Percentiles rank a stretch among this genome's conserved stretches.
phyloP scores from a whole-genome alignment of 2,113 vertebrate species.

The Protobothrops mucrosquamatus region DNA sequence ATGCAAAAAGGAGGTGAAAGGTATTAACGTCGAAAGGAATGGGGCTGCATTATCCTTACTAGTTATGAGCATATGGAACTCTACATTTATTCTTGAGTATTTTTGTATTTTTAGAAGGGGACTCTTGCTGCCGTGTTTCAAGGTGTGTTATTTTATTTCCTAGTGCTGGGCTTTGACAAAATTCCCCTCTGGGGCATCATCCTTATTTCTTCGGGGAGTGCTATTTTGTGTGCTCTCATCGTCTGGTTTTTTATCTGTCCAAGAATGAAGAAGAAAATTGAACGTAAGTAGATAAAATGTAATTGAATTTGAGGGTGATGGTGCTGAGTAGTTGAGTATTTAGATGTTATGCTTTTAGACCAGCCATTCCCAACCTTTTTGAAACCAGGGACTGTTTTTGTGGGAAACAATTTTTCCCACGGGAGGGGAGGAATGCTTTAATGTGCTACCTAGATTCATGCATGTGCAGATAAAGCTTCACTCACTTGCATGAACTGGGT shows the following conservation, averaged over 20 bases:
- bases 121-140: slow-evolving; percentile 65
- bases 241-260: slow-evolving; percentile 95
- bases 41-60: background rate
- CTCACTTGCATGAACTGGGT: background rate
- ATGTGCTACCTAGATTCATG: background rate
- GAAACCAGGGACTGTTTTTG: background rate
- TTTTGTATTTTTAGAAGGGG: background rate
- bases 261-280: slow-evolving; percentile 89
- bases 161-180: slow-evolving; percentile 93
- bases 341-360: background rate
- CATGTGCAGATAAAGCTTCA: background rate
- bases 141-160: slow-evolving; percentile 73
- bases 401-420: background rate
- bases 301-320: background rate
- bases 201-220: slow-evolving; percentile 84
- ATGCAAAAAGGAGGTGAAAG: background rate
- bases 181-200: slow-evolving; percentile 90
- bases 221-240: slow-evolving; percentile 79
- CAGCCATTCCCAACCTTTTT: background rate
- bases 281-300: slow-evolving; percentile 74
- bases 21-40: background rate
- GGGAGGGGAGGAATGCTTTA: background rate
- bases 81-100: background rate
- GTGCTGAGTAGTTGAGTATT: background rate
- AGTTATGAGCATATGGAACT: background rate